Conservation (phyloP, 2,797 vertebrate species). For the Aphelocoma californica region DNA sequence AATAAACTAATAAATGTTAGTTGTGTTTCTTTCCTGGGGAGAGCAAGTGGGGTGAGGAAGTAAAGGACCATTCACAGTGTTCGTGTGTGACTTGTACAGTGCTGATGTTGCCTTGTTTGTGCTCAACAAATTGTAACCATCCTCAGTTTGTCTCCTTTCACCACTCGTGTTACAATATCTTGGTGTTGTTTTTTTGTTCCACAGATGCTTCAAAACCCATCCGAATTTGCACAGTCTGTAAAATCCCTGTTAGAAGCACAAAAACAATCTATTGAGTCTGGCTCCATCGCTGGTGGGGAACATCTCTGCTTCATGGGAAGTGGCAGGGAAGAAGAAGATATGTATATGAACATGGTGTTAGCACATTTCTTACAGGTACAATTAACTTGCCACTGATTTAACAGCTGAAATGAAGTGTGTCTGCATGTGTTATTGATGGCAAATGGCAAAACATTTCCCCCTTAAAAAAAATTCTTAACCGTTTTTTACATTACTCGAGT, state of each 20-base stretch:
- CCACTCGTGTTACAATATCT: background rate
- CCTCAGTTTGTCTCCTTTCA: background rate
- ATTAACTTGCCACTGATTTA: background rate
- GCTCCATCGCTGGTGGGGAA: conserved; percentile 93
- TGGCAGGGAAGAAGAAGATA: conserved; percentile 97
- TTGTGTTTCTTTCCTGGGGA: background rate
- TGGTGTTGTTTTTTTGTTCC: background rate
- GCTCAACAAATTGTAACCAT: background rate
- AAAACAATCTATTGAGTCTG: conserved; percentile 95
- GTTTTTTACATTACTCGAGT: background rate
- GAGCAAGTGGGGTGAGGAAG: background rate
- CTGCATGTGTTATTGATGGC: background rate
- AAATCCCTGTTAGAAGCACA: conserved; percentile 98
- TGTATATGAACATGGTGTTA: conserved; percentile 99
- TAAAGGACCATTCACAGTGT: background rate
- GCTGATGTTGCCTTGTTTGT: background rate
- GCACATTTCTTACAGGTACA: conserved; percentile 96
- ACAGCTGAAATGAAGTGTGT: background rate
- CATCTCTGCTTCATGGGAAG: conserved; percentile 99
- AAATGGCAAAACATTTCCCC: background rate
- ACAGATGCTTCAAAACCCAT: conserved; percentile 98
- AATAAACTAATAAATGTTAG: background rate
- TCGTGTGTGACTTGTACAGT: background rate
- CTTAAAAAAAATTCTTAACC: background rate
- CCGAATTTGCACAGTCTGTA: conserved; percentile 95